A percentile compares a stretch with the other conserved stretches of the same genome.
These are phyloP conservation scores for Dryobotodes eremita DNA, from an alignment of 2,888 invertebrate species.

Conservation along the genomic window DNA sequence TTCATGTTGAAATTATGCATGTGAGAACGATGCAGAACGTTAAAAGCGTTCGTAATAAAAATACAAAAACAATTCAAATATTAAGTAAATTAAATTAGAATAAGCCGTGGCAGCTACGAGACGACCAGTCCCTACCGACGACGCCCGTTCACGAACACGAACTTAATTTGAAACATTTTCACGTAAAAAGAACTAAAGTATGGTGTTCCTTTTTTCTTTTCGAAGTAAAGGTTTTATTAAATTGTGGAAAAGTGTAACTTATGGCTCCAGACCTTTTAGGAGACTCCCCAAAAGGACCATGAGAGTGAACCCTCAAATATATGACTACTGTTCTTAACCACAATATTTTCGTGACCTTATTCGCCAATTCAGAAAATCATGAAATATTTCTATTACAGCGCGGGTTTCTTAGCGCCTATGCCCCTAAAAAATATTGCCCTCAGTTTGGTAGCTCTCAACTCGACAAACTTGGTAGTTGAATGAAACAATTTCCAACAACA, in stretches of 20 bases:
- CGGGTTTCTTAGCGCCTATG: not conserved
- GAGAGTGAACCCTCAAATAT: constrained; percentile 20
- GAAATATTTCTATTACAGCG: not conserved
- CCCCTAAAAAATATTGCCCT: no score
- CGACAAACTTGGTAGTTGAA: not conserved
- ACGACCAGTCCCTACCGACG: no score
- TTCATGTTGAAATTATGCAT: no score
- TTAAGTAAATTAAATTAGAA: no score
- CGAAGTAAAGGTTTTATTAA: constrained; percentile 42
- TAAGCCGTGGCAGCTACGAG: no score
- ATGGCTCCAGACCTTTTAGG: constrained; percentile 32
- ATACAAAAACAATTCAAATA: no score
- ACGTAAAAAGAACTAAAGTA: not conserved
- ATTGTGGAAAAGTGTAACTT: constrained; percentile 47
- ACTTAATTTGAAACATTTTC: constrained; percentile 15
- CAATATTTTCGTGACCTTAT: constrained; percentile 15
- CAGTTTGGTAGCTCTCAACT: no score
- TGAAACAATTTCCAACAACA: not conserved
- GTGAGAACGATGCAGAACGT: no score
- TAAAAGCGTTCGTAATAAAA: no score
- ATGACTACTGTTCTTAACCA: constrained; percentile 27
- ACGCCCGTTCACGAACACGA: no score
- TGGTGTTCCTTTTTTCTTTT: not conserved
- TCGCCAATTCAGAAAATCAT: not conserved
- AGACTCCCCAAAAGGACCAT: constrained; percentile 13